These are phyloP conservation scores for Tachypleus tridentatus DNA, from an alignment of 1,140 invertebrate genomes.

Conservation along the genomic window DNA sequence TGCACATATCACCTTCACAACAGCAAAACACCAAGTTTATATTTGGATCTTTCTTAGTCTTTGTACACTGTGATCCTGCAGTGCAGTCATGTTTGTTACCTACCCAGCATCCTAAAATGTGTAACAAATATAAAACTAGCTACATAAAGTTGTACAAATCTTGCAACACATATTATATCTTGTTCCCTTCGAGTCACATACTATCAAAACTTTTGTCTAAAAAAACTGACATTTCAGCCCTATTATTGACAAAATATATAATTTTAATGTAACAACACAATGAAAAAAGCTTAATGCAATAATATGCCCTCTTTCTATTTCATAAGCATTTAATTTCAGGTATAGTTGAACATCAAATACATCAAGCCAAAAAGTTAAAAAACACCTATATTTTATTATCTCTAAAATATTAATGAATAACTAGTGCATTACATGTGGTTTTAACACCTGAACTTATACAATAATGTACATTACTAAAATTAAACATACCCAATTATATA, in stretches of 20 bases:
- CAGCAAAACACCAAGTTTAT: slow-evolving; percentile 69
- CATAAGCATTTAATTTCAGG: too few species aligned
- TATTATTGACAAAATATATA: background rate
- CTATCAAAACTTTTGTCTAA: too few species aligned
- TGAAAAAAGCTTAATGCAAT: background rate
- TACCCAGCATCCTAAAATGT: slow-evolving; percentile 21
- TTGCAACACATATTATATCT: background rate
- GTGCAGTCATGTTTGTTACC: slow-evolving; percentile 19
- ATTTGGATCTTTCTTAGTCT: slow-evolving; percentile 46
- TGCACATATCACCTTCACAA: slow-evolving; percentile 81
- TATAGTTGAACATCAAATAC: too few species aligned
- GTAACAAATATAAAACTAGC: background rate
- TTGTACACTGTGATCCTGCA: slow-evolving; percentile 11
- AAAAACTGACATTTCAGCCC: too few species aligned
- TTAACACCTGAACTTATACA: too few species aligned
- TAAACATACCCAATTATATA: too few species aligned
- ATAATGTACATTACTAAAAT: too few species aligned
- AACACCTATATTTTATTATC: too few species aligned
- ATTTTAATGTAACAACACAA: background rate
- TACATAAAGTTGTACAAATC: background rate
- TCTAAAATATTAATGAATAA: too few species aligned
- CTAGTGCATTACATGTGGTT: too few species aligned
- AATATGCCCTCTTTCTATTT: background rate
- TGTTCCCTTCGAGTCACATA: background rate
- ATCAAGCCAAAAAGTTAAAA: too few species aligned